Evolutionary conservation across 2,113 vertebrate species (phyloP).

Genomic region (Ochotona princeps): DNA sequence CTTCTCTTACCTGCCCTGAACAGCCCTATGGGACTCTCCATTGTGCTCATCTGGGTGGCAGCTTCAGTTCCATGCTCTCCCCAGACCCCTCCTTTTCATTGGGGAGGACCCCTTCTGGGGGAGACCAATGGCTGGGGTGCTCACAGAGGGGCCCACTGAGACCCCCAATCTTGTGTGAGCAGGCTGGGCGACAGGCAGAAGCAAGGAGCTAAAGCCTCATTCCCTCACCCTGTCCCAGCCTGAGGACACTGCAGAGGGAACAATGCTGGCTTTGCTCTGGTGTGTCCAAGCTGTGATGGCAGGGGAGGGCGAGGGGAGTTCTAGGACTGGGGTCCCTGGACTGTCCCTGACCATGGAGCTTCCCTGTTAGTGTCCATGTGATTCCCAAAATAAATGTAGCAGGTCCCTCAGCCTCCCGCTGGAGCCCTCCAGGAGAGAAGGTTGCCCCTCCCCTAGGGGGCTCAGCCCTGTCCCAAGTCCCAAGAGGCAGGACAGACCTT

Average conservation of each 20-base stretch:
- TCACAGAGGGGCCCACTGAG: not conserved
- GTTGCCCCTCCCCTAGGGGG: too few relatives aligned
- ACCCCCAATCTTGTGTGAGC: not conserved
- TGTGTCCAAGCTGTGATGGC: too few relatives aligned
- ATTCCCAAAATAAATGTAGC: not conserved
- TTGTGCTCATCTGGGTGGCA: not conserved
- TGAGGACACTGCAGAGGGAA: too few relatives aligned
- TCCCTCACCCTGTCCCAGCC: not conserved
- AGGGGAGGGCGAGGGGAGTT: too few relatives aligned
- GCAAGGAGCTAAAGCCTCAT: not conserved
- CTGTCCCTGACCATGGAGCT: not conserved
- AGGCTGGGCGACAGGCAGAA: not conserved
- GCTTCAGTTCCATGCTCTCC: not conserved
- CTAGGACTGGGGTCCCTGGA: not conserved
- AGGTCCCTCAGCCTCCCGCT: accelerated
- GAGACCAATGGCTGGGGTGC: not conserved
- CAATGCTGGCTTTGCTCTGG: too few relatives aligned
- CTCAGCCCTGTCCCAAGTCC: not conserved
- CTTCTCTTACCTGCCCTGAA: too few relatives aligned
- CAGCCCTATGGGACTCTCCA: not conserved
- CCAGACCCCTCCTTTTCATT: not conserved
- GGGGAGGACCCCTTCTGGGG: not conserved
- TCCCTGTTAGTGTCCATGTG: not conserved
- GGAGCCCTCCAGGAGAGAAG: not conserved
- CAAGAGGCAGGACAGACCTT: not conserved